These are phyloP conservation scores for Platerodrilus igneus DNA, from an alignment of 2,888 invertebrate species.

Conservation along the genomic window DNA sequence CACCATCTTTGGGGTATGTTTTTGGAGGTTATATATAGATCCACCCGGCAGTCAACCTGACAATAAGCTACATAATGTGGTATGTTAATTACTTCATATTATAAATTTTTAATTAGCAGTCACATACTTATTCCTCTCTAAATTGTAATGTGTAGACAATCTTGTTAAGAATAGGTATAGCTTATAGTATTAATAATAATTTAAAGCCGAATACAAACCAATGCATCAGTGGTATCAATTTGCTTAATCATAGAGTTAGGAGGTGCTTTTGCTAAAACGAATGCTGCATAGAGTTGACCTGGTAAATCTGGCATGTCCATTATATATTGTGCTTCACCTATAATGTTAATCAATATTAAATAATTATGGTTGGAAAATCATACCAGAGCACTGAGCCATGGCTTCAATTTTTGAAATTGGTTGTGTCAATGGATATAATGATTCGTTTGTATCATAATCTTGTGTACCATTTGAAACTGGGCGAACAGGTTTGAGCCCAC, in stretches of 20 bases:
- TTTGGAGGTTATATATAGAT: no score
- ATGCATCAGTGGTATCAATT: constrained; percentile 57
- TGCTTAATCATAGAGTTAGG: constrained; percentile 48
- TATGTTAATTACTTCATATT: no score
- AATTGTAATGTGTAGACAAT: no score
- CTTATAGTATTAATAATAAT: no score
- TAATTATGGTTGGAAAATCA: not conserved
- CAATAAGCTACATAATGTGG: no score
- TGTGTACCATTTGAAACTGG: constrained; percentile 64
- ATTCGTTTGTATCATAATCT: constrained; percentile 63
- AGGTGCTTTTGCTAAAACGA: constrained; percentile 51
- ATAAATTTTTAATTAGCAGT: no score
- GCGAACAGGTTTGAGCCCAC: constrained; percentile 57
- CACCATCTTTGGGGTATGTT: no score
- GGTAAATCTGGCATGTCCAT: constrained; percentile 56
- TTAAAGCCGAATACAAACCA: no score
- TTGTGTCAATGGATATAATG: constrained; percentile 68
- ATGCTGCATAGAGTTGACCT: constrained; percentile 60
- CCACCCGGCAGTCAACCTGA: no score
- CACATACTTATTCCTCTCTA: no score
- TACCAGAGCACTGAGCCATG: constrained; percentile 45
- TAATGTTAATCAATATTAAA: no score
- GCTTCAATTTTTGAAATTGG: constrained; percentile 73
- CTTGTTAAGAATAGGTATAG: no score
- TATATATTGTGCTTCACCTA: constrained; percentile 62